Conservation (phyloP, 2,797 vertebrate species). For the Oreortyx pictus region DNA sequence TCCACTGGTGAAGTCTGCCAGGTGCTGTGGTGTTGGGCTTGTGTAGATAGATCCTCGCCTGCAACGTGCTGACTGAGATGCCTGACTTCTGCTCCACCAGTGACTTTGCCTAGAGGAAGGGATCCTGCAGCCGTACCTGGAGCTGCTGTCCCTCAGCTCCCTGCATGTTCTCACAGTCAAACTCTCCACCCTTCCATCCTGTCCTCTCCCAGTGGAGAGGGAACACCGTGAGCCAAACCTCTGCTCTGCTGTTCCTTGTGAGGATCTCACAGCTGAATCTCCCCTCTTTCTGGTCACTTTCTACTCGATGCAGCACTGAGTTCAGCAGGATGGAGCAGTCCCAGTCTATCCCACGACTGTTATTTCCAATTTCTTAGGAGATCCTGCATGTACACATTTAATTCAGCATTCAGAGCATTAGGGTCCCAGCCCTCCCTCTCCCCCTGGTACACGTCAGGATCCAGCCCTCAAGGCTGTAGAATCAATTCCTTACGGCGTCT, state of each 20-base stretch:
- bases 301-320: neutral
- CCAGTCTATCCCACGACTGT: neutral
- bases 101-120: neutral
- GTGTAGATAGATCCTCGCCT: neutral
- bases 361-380: neutral
- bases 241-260: neutral
- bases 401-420: neutral
- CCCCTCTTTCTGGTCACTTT: neutral
- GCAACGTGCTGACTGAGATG: neutral
- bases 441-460: neutral
- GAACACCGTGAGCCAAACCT: neutral
- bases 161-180: neutral
- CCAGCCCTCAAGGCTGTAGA: slow-evolving; percentile 8
- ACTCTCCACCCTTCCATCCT: neutral
- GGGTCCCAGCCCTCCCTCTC: neutral
- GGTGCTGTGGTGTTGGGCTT: neutral
- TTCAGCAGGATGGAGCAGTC: neutral
- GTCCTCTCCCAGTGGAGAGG: neutral
- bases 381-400: neutral
- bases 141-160: neutral
- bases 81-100: neutral
- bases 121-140: neutral
- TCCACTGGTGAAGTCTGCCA: neutral
- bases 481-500: neutral
- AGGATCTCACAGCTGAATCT: neutral